Evolutionary conservation across 2,113 vertebrate genomes (phyloP).

Genomic region (Clarias macrocephalus): DNA sequence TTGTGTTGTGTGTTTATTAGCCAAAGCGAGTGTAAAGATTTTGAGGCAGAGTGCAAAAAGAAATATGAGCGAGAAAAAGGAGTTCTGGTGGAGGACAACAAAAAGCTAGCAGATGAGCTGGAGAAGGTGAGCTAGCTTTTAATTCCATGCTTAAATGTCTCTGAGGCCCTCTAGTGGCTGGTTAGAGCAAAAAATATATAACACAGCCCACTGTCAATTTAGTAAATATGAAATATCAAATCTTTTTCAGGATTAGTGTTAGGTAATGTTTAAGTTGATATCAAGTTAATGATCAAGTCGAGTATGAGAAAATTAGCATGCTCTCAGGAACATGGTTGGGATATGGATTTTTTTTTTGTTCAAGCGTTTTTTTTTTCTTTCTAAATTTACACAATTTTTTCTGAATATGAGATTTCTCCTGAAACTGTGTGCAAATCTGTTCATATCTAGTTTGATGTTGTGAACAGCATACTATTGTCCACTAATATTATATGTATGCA

Average conservation of each 20-base stretch:
- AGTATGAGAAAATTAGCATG: background rate
- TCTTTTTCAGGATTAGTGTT: background rate
- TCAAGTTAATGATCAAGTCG: background rate
- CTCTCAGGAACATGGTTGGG: background rate
- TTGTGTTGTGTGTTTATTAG: conserved; percentile 65
- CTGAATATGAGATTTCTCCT: background rate
- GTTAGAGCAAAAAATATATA: background rate
- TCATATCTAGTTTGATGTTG: background rate
- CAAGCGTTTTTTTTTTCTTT: too few species aligned
- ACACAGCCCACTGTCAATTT: background rate
- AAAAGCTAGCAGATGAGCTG: conserved; percentile 88
- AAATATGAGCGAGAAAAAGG: conserved; percentile 90
- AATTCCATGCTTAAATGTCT: background rate
- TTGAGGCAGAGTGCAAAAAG: conserved; percentile 89
- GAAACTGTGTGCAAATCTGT: background rate
- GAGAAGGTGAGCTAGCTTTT: conserved; percentile 74
- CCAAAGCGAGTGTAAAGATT: conserved; percentile 92
- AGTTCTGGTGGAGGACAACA: conserved; percentile 88
- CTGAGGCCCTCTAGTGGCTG: background rate
- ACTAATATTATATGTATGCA: background rate
- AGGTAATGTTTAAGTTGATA: background rate
- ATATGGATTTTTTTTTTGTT: too few species aligned
- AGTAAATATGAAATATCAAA: background rate
- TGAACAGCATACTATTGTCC: background rate
- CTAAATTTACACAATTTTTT: background rate